Evolutionary conservation across 1,140 invertebrate species (phyloP).

Genomic region (Drosophila tani): DNA sequence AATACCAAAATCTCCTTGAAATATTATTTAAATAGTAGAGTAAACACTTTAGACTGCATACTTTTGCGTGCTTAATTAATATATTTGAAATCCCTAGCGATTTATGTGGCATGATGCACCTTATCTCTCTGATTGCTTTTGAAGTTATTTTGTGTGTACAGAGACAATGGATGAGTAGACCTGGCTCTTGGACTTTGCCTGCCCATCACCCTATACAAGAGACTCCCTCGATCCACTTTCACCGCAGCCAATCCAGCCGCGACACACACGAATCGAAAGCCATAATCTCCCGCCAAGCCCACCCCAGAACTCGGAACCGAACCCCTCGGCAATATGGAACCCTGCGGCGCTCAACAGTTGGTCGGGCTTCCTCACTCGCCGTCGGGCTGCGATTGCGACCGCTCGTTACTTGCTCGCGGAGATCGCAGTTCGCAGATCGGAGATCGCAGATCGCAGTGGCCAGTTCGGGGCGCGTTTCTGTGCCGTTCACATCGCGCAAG

Average conservation of each 20-base stretch:
- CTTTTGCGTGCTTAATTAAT: not conserved
- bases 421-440: slow-evolving; percentile 2
- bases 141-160: not conserved
- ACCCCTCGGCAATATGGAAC: slow-evolving; percentile 2
- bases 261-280: slow-evolving; percentile 10
- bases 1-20: not conserved
- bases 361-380: slow-evolving; percentile 33
- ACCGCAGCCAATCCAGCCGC: slow-evolving; percentile 34
- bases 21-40: too few species aligned
- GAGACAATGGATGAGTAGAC: slow-evolving; percentile 3
- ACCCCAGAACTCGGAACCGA: slow-evolving; percentile 15
- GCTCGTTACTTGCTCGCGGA: slow-evolving; percentile 29
- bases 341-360: slow-evolving; percentile 34
- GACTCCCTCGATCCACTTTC: slow-evolving; percentile 22
- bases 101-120: not conserved
- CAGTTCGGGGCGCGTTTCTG: slow-evolving; percentile 38
- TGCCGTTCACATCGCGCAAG: slow-evolving; percentile 37
- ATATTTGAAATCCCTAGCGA: not conserved
- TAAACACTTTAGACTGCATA: too few species aligned
- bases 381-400: slow-evolving; percentile 28
- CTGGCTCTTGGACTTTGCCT: slow-evolving; percentile 37
- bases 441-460: slow-evolving; percentile 19
- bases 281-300: slow-evolving; percentile 13
- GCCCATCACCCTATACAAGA: slow-evolving; percentile 20
- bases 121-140: not conserved